phyloP scores from a whole-genome alignment of 2,113 vertebrate genomes.

The Chionis minor region DNA sequence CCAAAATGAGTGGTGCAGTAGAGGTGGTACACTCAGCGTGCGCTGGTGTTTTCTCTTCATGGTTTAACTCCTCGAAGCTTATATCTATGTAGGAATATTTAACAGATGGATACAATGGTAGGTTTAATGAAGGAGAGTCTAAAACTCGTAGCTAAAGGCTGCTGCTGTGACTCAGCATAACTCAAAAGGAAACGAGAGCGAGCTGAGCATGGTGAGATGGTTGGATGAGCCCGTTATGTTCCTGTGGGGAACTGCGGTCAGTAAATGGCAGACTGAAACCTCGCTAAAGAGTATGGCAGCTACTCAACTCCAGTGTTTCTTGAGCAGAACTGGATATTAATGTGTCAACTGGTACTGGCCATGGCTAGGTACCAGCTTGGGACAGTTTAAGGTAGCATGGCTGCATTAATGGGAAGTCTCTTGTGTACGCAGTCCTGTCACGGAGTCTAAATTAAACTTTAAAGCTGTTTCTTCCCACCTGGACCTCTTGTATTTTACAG shows the following conservation, averaged over 20 bases:
- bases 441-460: background rate
- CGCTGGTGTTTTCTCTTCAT: background rate
- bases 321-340: background rate
- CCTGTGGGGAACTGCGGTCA: fast-evolving
- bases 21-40: background rate
- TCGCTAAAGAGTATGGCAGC: background rate
- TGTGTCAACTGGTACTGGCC: background rate
- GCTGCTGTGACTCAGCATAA: background rate
- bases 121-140: background rate
- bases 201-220: background rate
- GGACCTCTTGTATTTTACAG: background rate
- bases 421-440: background rate
- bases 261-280: background rate
- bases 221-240: background rate
- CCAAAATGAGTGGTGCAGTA: background rate
- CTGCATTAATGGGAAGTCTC: background rate
- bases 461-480: background rate
- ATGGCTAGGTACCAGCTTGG: background rate
- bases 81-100: background rate
- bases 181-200: background rate
- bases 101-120: background rate
- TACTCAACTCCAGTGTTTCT: background rate
- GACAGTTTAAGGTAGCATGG: background rate
- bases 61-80: background rate
- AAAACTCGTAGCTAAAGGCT: background rate